Evolutionary conservation across 2,113 vertebrate genomes (phyloP), one percentile per base, ranked within the genome.

Genomic region (Coreoperca whiteheadi): DNA sequence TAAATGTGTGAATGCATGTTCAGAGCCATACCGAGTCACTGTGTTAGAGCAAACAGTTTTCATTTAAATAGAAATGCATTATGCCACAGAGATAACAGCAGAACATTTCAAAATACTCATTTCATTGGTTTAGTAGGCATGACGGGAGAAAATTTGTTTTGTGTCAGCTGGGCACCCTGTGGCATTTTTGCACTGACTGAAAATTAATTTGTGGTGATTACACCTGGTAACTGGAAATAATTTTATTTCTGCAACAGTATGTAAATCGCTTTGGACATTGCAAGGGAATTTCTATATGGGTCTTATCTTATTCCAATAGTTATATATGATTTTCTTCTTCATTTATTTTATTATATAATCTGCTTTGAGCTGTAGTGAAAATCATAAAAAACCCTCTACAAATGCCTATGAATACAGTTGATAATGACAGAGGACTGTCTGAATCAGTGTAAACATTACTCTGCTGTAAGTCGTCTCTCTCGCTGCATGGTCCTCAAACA

Each of bases 181-280:
- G 88, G 89, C 82, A 81, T 88, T 87, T 85, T 69, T 73, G 61
- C 74, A 39, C 68, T 25, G 77, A 69, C 57, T 70, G 67, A 32
- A 84, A 87, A 86, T 89, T n/a, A 71, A 88, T 90, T 83, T 88
- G 50, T 67, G 50, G 60, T 30, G 54, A 89, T 87, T 83, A 83
- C 76, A 88, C 81, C 76, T 75, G 83, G 84, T 76, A 86, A 48
- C 30, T 67, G 59, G 60, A 86, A 89, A 88, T 77, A 8, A 66
- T 87, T 86, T 80, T 63, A 63, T 28, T 64, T 81, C 84, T 53
- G 64, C 68, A 37, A 41, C 43, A 32, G 39, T 54, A 56, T 64
- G 54, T 66, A 82, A 54, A 86, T 67, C 28, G 11, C 28, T 75
- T 50, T 73, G 46, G 70, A 30, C 43, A 18, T 37, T 76, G 37